A percentile compares a stretch with the other conserved stretches of the same genome.
phyloP scores from a whole-genome alignment of 2,113 vertebrate species.

The Heptranchias perlo region DNA sequence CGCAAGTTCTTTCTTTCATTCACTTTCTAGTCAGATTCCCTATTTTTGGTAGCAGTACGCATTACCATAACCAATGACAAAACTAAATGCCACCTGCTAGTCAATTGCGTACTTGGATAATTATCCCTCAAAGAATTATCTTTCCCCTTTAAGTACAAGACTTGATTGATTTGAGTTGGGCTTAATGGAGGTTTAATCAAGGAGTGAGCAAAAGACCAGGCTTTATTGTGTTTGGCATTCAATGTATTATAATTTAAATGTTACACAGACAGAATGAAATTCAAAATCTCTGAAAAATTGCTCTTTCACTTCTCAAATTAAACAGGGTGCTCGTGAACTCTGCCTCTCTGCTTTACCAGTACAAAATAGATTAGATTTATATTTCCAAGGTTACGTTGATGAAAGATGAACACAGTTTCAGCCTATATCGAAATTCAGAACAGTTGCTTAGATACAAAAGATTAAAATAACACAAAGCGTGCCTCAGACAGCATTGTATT shows the following conservation, averaged over 20 bases:
- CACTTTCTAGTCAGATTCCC: background rate
- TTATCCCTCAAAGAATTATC: background rate
- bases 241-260: background rate
- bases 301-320: conserved; percentile 17
- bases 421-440: conserved; percentile 20
- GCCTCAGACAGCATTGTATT: background rate
- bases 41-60: background rate
- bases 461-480: conserved; percentile 30
- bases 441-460: conserved; percentile 31
- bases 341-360: background rate
- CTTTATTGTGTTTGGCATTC: background rate
- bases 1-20: background rate
- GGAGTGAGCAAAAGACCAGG: background rate
- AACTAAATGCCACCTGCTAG: background rate
- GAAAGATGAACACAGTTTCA: background rate
- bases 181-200: background rate
- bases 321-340: background rate
- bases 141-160: background rate
- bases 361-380: conserved; percentile 10
- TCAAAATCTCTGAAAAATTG: conserved; percentile 13
- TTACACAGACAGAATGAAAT: background rate
- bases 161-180: background rate
- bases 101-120: background rate
- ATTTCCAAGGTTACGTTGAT: conserved; percentile 13
- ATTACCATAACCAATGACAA: background rate